Conservation (phyloP, 1,140 invertebrate genomes). For the Samia ricini region DNA sequence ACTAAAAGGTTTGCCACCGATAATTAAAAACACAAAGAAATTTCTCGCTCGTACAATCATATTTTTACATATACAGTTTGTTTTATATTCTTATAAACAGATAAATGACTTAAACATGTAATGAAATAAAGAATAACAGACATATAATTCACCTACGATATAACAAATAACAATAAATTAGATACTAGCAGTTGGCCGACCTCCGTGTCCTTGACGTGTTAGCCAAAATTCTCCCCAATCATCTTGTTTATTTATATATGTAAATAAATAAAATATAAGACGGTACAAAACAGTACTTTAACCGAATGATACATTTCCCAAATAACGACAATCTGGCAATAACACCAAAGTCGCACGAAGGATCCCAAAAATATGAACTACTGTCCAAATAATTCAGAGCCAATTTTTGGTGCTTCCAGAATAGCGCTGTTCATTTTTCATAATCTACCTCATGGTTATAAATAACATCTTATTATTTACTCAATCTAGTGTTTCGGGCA, state of each 20-base stretch:
- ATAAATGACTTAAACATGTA: background rate
- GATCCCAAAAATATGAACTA: background rate
- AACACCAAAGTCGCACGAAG: background rate
- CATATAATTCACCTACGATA: background rate
- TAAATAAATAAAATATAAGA: background rate
- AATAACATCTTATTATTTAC: background rate
- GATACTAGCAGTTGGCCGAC: background rate
- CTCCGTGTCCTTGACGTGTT: background rate
- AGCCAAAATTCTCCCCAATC: background rate
- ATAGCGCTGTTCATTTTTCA: background rate
- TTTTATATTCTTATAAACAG: too few species aligned
- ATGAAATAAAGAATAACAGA: background rate
- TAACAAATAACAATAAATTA: background rate
- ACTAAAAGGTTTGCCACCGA: background rate
- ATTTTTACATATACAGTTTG: too few species aligned
- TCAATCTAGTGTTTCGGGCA: background rate
- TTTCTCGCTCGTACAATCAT: background rate
- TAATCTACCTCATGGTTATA: background rate
- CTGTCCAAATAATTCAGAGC: background rate
- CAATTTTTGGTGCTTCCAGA: background rate
- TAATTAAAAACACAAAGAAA: background rate
- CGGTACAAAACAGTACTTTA: background rate
- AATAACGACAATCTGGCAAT: background rate
- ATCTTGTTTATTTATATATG: background rate
- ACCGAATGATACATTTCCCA: background rate